Evolutionary conservation across 2,797 vertebrate genomes (phyloP).

Genomic region (Syndactyla subalaris): DNA sequence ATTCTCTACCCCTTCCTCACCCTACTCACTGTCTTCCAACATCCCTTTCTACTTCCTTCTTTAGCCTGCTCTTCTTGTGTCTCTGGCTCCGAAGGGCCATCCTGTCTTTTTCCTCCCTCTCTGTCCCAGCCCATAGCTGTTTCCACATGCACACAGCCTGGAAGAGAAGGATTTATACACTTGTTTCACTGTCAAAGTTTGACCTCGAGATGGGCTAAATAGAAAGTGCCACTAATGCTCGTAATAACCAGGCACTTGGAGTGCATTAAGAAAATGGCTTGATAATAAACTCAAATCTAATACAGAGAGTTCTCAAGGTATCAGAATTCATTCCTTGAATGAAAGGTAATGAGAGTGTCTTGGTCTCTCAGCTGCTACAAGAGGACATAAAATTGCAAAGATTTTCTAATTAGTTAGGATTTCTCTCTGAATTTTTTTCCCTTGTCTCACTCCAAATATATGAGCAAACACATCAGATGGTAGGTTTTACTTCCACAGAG

Average conservation of each 20-base stretch:
- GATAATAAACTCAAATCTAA: neutral
- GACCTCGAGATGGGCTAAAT: neutral
- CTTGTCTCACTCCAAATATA: neutral
- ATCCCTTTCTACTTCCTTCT: neutral
- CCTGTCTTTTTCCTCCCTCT: neutral
- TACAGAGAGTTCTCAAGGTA: neutral
- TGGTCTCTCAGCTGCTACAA: neutral
- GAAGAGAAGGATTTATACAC: neutral
- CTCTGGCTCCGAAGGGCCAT: neutral
- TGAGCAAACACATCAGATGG: fast-evolving
- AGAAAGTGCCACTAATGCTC: neutral
- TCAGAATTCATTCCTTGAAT: neutral
- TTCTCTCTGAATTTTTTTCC: neutral
- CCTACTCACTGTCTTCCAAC: neutral
- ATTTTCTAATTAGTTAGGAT: neutral
- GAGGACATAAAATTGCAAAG: neutral
- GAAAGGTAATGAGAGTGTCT: neutral
- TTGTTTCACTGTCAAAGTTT: neutral
- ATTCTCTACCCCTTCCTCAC: neutral
- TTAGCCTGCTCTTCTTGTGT: neutral
- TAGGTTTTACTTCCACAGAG: neutral
- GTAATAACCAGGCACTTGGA: neutral
- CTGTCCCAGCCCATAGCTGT: neutral
- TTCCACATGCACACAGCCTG: neutral
- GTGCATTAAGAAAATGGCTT: neutral